Evolutionary conservation across 2,888 invertebrate species (phyloP).

Genomic region (Epinotia ramella): DNA sequence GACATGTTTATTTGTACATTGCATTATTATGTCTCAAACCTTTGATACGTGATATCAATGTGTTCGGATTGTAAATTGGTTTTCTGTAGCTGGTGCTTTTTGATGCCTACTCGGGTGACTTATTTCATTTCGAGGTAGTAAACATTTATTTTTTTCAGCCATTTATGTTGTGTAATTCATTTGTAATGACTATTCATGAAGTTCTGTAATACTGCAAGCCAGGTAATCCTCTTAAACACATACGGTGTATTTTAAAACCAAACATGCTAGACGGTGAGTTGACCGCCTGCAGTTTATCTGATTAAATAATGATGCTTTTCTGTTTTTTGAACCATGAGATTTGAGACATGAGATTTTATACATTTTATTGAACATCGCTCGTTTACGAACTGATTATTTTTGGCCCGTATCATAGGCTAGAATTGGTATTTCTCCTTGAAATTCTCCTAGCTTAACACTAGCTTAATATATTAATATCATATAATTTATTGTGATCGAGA

Average conservation of each 20-base stretch:
- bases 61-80: not conserved
- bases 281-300: not conserved
- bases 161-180: no score
- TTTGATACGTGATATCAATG: not conserved
- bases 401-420: no score
- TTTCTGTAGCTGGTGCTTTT: not conserved
- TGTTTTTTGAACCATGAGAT: not conserved
- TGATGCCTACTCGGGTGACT: not conserved
- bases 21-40: not conserved
- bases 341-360: not conserved
- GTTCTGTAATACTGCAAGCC: not conserved
- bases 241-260: conserved; percentile 2
- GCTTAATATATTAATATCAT: no score
- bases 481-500: no score
- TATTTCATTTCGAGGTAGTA: not conserved
- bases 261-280: conserved; percentile 11
- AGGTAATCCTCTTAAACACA: not conserved
- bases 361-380: not conserved
- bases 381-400: not conserved
- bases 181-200: not conserved
- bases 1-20: conserved; percentile 17
- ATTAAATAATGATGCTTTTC: not conserved
- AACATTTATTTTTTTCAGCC: not conserved
- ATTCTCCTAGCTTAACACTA: no score
- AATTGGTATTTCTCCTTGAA: no score